These are phyloP conservation scores for Notodonta ziczac DNA, from an alignment of 2,888 invertebrate genomes.

Conservation along the genomic window DNA sequence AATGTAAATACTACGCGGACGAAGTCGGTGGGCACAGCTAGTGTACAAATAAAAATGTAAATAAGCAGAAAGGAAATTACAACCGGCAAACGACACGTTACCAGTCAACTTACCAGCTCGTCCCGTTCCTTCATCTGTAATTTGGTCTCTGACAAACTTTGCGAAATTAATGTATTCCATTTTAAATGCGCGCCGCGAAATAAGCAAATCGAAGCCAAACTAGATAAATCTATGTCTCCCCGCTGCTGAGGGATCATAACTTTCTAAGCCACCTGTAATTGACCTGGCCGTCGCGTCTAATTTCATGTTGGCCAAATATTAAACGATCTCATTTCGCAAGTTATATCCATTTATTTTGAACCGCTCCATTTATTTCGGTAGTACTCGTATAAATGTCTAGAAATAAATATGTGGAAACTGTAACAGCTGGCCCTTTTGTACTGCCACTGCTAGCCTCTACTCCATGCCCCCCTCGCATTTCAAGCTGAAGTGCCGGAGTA, in stretches of 20 bases:
- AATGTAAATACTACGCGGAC: too few relatives aligned
- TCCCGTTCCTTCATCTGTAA: slow-evolving; percentile 45
- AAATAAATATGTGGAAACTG: neutral
- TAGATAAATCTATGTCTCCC: slow-evolving; percentile 67
- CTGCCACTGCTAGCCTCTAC: too few relatives aligned
- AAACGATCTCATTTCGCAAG: slow-evolving; percentile 34
- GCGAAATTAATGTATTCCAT: slow-evolving; percentile 67
- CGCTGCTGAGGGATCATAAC: slow-evolving; percentile 62
- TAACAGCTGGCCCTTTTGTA: too few relatives aligned
- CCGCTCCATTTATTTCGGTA: slow-evolving; percentile 16
- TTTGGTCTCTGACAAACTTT: slow-evolving; percentile 54
- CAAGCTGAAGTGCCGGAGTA: too few relatives aligned
- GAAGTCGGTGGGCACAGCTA: too few relatives aligned
- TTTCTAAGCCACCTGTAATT: slow-evolving; percentile 72
- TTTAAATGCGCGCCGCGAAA: slow-evolving; percentile 55
- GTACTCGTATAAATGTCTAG: too few relatives aligned
- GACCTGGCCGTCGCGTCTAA: slow-evolving; percentile 56
- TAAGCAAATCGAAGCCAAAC: slow-evolving; percentile 63
- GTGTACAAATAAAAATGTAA: neutral
- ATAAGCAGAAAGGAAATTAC: neutral
- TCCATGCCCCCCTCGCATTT: too few relatives aligned
- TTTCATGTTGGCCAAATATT: slow-evolving; percentile 44
- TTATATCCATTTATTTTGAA: slow-evolving; percentile 44
- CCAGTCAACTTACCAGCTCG: slow-evolving; percentile 51
- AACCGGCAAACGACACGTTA: slow-evolving; percentile 36